phyloP scores from a whole-genome alignment of 2,113 vertebrate genomes.

The Murina feae region DNA sequence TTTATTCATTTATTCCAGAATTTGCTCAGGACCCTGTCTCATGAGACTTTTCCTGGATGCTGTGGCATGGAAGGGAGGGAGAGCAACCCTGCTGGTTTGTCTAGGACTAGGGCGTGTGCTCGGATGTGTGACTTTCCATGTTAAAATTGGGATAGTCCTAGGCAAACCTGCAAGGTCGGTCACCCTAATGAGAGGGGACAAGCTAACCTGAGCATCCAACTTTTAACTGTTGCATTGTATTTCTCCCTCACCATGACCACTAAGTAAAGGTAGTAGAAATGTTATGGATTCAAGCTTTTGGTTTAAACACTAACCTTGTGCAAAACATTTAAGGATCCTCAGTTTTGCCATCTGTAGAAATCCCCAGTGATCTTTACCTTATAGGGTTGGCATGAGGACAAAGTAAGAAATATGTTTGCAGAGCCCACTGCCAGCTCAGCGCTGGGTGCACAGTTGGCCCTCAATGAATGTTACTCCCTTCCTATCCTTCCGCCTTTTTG shows the following conservation, averaged over 20 bases:
- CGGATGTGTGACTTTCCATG: neutral
- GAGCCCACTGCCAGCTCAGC: fast-evolving
- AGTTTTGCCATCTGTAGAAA: too few species aligned
- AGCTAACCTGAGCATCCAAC: neutral
- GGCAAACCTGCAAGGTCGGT: neutral
- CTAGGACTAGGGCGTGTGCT: neutral
- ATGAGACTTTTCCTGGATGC: neutral
- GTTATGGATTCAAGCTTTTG: neutral
- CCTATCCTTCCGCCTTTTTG: neutral
- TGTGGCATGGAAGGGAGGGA: too few species aligned
- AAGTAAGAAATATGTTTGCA: too few species aligned
- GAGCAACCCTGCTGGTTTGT: neutral
- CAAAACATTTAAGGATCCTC: neutral
- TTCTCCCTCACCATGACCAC: neutral
- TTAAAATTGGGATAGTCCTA: neutral
- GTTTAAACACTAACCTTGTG: neutral
- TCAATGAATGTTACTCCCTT: fast-evolving
- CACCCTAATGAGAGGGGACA: neutral
- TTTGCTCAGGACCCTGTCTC: neutral
- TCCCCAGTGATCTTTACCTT: neutral
- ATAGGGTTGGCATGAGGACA: too few species aligned
- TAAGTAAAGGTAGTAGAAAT: neutral
- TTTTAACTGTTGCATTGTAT: neutral
- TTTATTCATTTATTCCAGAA: neutral
- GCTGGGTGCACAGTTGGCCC: fast-evolving